A percentile compares a stretch with the other conserved stretches of the same genome.
These are phyloP conservation scores for Tuberolachnus salignus DNA, from an alignment of 2,888 invertebrate genomes.

Conservation along the genomic window DNA sequence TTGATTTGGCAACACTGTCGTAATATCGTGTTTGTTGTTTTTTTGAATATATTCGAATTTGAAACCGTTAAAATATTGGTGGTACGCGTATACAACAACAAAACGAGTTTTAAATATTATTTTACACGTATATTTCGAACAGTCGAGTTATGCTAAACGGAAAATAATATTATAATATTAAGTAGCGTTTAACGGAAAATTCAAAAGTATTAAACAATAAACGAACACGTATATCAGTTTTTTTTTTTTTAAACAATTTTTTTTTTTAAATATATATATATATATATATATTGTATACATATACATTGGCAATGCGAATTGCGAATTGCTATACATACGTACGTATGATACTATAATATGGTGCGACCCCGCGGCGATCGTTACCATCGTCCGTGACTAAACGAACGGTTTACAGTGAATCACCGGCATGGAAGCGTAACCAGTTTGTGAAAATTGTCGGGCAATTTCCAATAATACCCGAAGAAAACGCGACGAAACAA, in stretches of 20 bases:
- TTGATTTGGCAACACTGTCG: background rate
- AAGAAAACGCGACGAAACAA: background rate
- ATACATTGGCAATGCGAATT: background rate
- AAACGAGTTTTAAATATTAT: background rate
- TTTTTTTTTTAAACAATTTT: background rate
- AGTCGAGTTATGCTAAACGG: too few relatives aligned
- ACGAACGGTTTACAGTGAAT: background rate
- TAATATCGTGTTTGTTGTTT: background rate
- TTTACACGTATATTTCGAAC: background rate
- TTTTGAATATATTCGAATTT: background rate
- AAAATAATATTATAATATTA: background rate
- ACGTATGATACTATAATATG: background rate
- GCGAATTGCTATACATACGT: too few relatives aligned
- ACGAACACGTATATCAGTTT: background rate
- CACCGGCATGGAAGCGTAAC: background rate
- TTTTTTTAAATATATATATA: too few relatives aligned
- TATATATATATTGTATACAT: too few relatives aligned
- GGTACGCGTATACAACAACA: background rate
- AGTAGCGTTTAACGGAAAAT: background rate
- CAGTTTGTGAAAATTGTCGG: too few relatives aligned
- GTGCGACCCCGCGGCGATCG: background rate
- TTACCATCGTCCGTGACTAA: background rate
- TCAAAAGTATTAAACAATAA: background rate
- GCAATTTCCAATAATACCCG: background rate
- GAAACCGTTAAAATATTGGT: slow-evolving; percentile 7